Percentiles rank a stretch among this genome's conserved stretches.
phyloP scores from a whole-genome alignment of 2,888 invertebrate genomes.

The Anoncus sp. region DNA sequence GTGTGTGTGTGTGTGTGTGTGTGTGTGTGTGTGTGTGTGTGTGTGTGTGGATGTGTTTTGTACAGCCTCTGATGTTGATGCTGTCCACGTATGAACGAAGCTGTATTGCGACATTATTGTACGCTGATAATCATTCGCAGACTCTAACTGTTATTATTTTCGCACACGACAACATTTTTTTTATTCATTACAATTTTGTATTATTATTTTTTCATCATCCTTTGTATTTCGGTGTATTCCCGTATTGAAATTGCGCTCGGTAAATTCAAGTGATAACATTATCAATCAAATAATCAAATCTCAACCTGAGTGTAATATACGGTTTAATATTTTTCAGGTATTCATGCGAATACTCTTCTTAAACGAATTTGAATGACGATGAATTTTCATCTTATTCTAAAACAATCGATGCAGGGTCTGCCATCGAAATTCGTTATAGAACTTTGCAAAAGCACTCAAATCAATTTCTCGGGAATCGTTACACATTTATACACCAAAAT shows the following conservation, averaged over 20 bases:
- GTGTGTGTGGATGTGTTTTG: too few species aligned
- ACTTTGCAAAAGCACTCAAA: not conserved
- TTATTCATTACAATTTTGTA: not conserved
- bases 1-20: too few species aligned
- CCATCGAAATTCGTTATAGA: not conserved
- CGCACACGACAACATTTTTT: not conserved
- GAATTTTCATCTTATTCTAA: too few species aligned
- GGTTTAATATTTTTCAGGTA: not conserved
- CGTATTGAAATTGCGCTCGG: not conserved
- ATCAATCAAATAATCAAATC: too few species aligned
- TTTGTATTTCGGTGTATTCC: not conserved
- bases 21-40: too few species aligned
- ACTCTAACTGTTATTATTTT: not conserved
- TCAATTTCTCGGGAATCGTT: not conserved
- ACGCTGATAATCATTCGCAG: not conserved
- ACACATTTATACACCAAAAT: constrained; percentile 4
- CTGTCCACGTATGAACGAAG: not conserved
- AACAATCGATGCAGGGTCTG: too few species aligned
- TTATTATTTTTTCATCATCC: not conserved
- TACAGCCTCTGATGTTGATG: constrained; percentile 1
- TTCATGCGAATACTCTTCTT: not conserved
- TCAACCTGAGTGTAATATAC: not conserved
- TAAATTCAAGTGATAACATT: not conserved
- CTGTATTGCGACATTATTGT: not conserved
- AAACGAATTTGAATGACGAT: too few species aligned